Base-by-base conservation (phyloP, 2,113 vertebrate species). In the Anseranas semipalmata region DNA sequence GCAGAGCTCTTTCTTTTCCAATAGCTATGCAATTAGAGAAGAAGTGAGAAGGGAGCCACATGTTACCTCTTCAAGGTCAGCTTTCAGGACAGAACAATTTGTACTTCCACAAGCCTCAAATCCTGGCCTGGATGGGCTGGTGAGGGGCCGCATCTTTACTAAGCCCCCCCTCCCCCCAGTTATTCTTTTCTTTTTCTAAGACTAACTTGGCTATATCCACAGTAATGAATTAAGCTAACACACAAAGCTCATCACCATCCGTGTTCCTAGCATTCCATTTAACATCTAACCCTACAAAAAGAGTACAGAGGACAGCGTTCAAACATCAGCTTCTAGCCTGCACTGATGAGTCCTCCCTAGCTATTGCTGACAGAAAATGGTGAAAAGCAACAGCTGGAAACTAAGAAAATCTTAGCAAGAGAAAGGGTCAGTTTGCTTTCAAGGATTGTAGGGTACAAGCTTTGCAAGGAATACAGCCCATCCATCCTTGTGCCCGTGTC, bases 41-140 rank as follows among this genome's bases (percentile, higher is more conserved):
- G 13, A 77, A 67, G 41, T 13, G 2, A 85, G 74, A 48, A 76
- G 65, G 24, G 25, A 87, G 48, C 28, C 43, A 15, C 55, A 45
- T 53, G 72, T 74, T 85, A 94, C 78, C 41, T 76, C 70, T 45
- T 53, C 58, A 60, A 87, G 91, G 84, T 91, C 91, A 95, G 14
- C 35, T 60, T 87, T 60, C 30, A 76, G 66, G 62, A 73, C 77
- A 89, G 80, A 87, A 58, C 28, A 58, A 11, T 15, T 53, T 68
- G 24, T 27, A 7, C 55, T 62, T 85, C 43, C 21, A n/a, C 22
- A 21, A 86, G 30, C 22, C 46, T 86, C 79, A 72, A 12, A 48
- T 86, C 37, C 39, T 35, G 71, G 39, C 39, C 63, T 85, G 76
- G 43, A 37, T 37, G 48, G 35, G 45, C 56, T 89, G 45, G 10